phyloP scores from a whole-genome alignment of 2,113 vertebrate genomes.

The Corythornis vintsioides region DNA sequence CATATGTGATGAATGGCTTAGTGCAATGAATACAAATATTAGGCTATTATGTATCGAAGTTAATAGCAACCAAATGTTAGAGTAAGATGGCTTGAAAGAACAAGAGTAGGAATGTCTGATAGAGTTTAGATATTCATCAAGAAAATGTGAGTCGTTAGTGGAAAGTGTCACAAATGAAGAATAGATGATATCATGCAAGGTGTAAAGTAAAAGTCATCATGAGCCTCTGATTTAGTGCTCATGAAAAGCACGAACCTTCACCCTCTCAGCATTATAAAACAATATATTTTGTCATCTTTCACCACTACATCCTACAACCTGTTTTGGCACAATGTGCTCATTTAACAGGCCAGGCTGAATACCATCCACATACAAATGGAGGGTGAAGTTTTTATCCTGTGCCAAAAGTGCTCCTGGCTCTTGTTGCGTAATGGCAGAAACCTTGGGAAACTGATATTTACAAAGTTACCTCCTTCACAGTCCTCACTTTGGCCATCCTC shows the following conservation, averaged over 20 bases:
- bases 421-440: not conserved
- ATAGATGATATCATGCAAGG: conserved; percentile 36
- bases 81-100: conserved; percentile 33
- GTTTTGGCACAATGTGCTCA: not conserved
- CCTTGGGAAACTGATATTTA: not conserved
- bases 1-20: conserved; percentile 9
- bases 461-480: not conserved
- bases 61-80: conserved; percentile 65
- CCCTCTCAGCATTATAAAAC: not conserved
- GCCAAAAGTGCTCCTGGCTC: not conserved
- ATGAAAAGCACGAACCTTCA: not conserved
- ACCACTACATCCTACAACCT: not conserved
- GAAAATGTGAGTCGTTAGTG: conserved; percentile 39
- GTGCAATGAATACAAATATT: conserved; percentile 43
- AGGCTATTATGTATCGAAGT: conserved; percentile 47
- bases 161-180: conserved; percentile 54
- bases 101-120: conserved; percentile 40
- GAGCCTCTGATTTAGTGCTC: conserved; percentile 23
- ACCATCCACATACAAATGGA: not conserved
- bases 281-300: conserved; percentile 15
- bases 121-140: conserved; percentile 64
- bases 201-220: conserved; percentile 45
- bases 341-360: not conserved
- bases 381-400: not conserved
- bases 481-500: not conserved